Evolutionary conservation across 2,113 vertebrate species (phyloP), one percentile per base, ranked within the genome.

Genomic region (Apteryx owenii): DNA sequence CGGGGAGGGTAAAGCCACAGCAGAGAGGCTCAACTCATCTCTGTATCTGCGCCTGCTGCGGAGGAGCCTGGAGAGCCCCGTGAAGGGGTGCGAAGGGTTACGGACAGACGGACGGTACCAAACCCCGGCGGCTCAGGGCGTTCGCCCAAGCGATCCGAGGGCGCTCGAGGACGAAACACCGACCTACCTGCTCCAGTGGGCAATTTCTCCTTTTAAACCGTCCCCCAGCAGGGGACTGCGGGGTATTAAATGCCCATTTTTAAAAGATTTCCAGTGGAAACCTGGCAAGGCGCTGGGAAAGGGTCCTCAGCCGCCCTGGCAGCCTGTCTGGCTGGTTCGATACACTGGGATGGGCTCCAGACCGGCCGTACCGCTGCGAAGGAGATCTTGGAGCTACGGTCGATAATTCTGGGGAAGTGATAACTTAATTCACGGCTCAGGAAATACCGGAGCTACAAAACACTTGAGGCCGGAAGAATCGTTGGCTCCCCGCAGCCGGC

Each of bases 201-300:
- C 3, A 1, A 40, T 48, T 75, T 73, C 46, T 85, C 54, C 69
- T 58, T 68, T 46, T 48, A 83, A 90, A 64, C 48, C 54, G 1
- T 31, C 38, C 38, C 53, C 36, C 53, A 56, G 17, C 2, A 5
- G 36, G 38, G 25, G 50, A 62, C 33, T 50, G 6, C 0, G 0
- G 46, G 23, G 26, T n/a, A 38, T 40, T 29, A 44, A 85, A 58
- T 1, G 6, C 21, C 38, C 42, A 18, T 3, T 9, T 69, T 5
- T n/a, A 7, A 26, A 20, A 62, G 79, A 56, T 40, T 85, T 58
- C 54, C 46, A 8, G 9, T 60, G 85, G 66, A 91, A 78, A 76
- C 36, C 50, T 10, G n/a, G 44, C 44, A 14, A 46, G 44, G 66
- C 31, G 44, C 66, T 48, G 46, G 20, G 44, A 42, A 33, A 69